Evolutionary conservation across 2,797 vertebrate genomes (phyloP).

Genomic region (Syngnathus acus): DNA sequence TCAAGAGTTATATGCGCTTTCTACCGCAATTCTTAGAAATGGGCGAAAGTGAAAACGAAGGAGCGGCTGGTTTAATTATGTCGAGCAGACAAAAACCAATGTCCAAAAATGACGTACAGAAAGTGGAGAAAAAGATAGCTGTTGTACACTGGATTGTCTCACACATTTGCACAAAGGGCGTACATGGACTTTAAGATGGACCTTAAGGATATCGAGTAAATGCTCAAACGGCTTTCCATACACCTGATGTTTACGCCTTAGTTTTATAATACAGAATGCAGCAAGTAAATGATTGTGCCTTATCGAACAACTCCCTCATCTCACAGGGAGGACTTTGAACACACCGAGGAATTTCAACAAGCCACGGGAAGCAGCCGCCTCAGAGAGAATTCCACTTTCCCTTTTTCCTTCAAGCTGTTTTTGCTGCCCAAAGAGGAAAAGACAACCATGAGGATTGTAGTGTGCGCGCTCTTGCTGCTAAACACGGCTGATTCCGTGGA

Average conservation of each 20-base stretch:
- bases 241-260: neutral
- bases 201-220: no score
- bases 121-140: no score
- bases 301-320: neutral
- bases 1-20: no score
- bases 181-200: no score
- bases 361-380: neutral
- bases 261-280: neutral
- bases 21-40: no score
- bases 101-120: no score
- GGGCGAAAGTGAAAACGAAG: no score
- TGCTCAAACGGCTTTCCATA: no score
- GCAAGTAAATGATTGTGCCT: neutral
- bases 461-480: slow-evolving; percentile 33
- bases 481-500: slow-evolving; percentile 9
- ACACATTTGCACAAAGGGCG: no score
- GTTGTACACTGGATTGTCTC: no score
- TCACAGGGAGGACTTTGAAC: slow-evolving; percentile 1
- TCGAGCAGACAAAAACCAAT: no score
- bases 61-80: no score
- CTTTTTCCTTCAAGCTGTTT: neutral
- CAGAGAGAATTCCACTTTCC: neutral
- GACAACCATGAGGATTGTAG: slow-evolving; percentile 32
- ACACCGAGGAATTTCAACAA: neutral
- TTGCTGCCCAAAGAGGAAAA: neutral